These are phyloP conservation scores for Phrynosoma platyrhinos DNA, from an alignment of 2,113 vertebrate genomes.

Conservation along the genomic window DNA sequence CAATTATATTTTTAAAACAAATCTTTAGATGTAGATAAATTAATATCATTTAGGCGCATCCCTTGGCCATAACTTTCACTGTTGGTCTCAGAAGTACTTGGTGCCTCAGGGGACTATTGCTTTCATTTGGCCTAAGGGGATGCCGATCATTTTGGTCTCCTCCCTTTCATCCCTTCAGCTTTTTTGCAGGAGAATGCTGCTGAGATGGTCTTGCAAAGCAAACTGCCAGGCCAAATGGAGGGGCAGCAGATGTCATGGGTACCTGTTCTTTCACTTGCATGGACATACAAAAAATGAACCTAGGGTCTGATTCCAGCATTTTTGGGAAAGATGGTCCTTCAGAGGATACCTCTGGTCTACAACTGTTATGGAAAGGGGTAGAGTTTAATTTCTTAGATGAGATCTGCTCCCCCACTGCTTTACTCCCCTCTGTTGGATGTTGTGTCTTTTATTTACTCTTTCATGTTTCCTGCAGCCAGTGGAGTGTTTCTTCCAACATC, in stretches of 20 bases:
- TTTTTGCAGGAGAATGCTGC: constrained; percentile 10
- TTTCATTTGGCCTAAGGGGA: neutral
- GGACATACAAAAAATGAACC: neutral
- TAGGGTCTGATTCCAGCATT: too few species aligned
- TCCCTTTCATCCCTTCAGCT: neutral
- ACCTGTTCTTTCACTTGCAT: neutral
- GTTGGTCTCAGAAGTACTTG: neutral
- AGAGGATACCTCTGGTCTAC: neutral
- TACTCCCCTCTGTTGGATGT: rapidly evolving
- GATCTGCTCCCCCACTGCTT: rapidly evolving
- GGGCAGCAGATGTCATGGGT: neutral
- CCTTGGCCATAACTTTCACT: too few species aligned
- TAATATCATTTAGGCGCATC: too few species aligned
- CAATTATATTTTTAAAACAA: too few species aligned
- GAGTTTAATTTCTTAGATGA: neutral
- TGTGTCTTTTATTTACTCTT: neutral
- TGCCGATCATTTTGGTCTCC: neutral
- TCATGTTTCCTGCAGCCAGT: neutral
- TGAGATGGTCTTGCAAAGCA: neutral
- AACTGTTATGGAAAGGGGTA: neutral
- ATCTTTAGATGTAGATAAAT: too few species aligned
- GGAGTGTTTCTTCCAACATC: neutral
- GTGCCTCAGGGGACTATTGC: neutral
- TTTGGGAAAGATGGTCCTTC: too few species aligned
- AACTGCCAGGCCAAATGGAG: neutral